Evolutionary conservation across 2,797 vertebrate species (phyloP).

Genomic region (Lagodon rhomboides): DNA sequence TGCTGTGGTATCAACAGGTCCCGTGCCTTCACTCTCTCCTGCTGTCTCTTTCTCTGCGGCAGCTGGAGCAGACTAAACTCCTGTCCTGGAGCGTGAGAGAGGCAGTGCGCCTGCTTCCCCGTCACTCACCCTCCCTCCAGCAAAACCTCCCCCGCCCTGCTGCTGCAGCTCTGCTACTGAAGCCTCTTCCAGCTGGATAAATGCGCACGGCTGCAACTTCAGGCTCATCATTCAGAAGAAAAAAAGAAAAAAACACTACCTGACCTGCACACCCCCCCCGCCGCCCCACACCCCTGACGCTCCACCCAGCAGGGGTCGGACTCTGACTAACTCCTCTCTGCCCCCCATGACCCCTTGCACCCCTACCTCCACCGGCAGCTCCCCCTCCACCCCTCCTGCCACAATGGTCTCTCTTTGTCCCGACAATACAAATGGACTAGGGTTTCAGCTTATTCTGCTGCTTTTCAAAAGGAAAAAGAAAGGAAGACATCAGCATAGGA

Average conservation of each 20-base stretch:
- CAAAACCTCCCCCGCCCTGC: constrained; percentile 76
- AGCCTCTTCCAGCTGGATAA: constrained; percentile 83
- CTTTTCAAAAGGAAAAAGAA: constrained; percentile 85
- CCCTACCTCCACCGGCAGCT: constrained; percentile 73
- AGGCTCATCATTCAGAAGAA: constrained; percentile 76
- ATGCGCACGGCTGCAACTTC: constrained; percentile 86
- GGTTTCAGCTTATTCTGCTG: constrained; percentile 88
- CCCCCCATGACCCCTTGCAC: constrained; percentile 70
- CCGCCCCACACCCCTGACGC: constrained; percentile 28
- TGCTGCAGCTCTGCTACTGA: constrained; percentile 63
- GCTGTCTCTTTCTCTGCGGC: constrained; percentile 47
- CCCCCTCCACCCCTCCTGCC: constrained; percentile 66
- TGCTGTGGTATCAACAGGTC: constrained; percentile 63
- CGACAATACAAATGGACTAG: constrained; percentile 85
- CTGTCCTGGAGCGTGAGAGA: constrained; percentile 84
- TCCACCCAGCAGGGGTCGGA: constrained; percentile 75
- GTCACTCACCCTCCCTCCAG: constrained; percentile 64
- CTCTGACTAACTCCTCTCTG: constrained; percentile 72
- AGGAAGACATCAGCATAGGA: constrained; percentile 86
- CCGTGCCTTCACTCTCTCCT: constrained; percentile 38
- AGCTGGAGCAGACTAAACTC: constrained; percentile 82
- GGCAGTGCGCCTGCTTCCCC: constrained; percentile 71
- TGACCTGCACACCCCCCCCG: constrained; percentile 70
- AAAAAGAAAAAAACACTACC: constrained; percentile 60
- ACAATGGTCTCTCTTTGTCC: constrained; percentile 85